Conservation (phyloP, 2,113 vertebrate species). For the Gymnocephalus cernua region DNA sequence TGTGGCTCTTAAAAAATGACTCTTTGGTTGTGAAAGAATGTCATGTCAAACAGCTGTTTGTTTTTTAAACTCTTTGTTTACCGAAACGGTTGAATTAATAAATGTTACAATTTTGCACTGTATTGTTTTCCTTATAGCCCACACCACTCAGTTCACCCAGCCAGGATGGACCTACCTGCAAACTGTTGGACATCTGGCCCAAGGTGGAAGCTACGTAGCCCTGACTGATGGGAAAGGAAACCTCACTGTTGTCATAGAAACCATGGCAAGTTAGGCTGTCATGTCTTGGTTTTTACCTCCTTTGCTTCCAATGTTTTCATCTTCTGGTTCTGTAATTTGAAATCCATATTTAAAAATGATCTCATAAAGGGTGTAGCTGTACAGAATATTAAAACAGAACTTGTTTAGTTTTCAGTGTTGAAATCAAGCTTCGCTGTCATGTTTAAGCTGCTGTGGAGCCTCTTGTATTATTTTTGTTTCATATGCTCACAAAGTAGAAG, state of each 20-base stretch:
- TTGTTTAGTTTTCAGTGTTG: too few relatives aligned
- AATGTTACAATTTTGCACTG: background rate
- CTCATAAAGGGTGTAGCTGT: background rate
- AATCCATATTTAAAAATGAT: background rate
- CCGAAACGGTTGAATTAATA: background rate
- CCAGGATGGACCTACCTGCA: constrained; percentile 95
- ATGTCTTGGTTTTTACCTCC: background rate
- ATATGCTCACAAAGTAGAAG: background rate
- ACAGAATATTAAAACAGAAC: background rate
- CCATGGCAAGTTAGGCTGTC: constrained; percentile 87
- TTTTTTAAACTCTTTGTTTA: background rate
- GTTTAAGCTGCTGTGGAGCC: background rate
- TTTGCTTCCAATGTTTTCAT: background rate
- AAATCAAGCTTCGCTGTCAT: background rate
- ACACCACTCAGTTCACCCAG: constrained; percentile 94
- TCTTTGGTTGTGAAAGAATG: background rate
- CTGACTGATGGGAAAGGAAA: constrained; percentile 92
- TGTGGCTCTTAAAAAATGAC: background rate
- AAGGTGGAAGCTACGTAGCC: constrained; percentile 95
- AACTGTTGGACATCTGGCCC: constrained; percentile 90
- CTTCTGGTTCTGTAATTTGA: background rate
- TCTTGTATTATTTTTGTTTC: background rate
- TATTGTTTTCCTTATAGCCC: constrained; percentile 82
- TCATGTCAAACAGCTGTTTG: background rate
- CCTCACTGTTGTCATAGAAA: constrained; percentile 94